phyloP scores from a whole-genome alignment of 2,888 invertebrate species.

The Antheraea yamamai region DNA sequence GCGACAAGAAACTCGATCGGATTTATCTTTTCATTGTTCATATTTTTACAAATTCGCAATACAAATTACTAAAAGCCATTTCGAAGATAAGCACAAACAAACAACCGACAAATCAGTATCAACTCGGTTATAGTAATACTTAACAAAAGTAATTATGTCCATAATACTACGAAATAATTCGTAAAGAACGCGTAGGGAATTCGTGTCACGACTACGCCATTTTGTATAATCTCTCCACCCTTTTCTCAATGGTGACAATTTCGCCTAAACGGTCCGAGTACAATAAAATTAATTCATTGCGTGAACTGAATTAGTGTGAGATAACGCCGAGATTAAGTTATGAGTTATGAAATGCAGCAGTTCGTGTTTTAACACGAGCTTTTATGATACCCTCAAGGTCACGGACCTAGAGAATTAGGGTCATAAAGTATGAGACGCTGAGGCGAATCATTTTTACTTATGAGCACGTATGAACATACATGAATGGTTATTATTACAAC shows the following conservation, averaged over 20 bases:
- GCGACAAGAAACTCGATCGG: too few species aligned
- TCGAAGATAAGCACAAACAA: too few species aligned
- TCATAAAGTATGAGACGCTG: not conserved
- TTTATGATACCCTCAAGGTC: not conserved
- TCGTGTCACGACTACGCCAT: slow-evolving; percentile 18
- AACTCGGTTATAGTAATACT: not conserved
- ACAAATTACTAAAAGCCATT: too few species aligned
- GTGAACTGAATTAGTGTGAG: slow-evolving; percentile 42
- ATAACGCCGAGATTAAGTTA: slow-evolving; percentile 30
- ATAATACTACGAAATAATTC: not conserved
- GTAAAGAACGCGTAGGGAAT: slow-evolving; percentile 6
- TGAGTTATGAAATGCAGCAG: not conserved
- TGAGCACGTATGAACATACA: too few species aligned
- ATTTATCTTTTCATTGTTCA: too few species aligned
- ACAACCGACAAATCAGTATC: too few species aligned
- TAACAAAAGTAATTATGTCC: not conserved
- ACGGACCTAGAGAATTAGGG: not conserved
- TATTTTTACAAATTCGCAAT: too few species aligned
- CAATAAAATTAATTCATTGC: slow-evolving; percentile 43
- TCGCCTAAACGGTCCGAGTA: slow-evolving; percentile 32
- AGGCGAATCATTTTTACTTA: too few species aligned
- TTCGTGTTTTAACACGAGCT: not conserved
- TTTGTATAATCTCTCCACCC: slow-evolving; percentile 25
- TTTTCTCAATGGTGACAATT: slow-evolving; percentile 38
- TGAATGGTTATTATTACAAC: too few species aligned